Conservation (phyloP, 2,113 vertebrate genomes). For the Rissa tridactyla region DNA sequence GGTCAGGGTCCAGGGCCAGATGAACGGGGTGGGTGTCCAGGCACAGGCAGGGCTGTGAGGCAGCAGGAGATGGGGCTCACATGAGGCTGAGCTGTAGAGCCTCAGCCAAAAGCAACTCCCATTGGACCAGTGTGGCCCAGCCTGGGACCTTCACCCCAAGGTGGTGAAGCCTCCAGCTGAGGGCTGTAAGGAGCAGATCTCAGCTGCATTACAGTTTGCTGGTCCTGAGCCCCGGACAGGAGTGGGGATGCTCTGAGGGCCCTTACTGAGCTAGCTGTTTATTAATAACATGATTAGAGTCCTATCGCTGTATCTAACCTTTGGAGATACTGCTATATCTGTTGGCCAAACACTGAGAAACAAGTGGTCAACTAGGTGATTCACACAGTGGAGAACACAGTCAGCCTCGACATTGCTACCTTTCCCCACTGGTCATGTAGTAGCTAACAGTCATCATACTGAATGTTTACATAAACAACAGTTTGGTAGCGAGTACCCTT, state of each 20-base stretch:
- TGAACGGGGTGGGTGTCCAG: rapidly evolving
- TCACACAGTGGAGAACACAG: background rate
- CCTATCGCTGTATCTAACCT: background rate
- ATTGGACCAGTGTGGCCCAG: rapidly evolving
- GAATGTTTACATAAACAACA: background rate
- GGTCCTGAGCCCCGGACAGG: background rate
- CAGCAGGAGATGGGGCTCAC: background rate
- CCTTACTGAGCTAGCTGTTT: background rate
- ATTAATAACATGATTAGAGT: background rate
- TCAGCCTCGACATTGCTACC: background rate
- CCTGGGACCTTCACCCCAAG: background rate
- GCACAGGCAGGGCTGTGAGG: background rate
- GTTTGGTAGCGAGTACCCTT: background rate
- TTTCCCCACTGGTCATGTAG: rapidly evolving
- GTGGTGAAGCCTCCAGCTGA: background rate
- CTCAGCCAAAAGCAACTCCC: rapidly evolving
- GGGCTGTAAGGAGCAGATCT: background rate
- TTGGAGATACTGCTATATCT: background rate
- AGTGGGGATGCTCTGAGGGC: background rate
- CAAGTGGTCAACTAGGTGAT: background rate
- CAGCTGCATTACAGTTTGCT: background rate
- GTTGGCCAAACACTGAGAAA: background rate
- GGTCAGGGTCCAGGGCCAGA: background rate
- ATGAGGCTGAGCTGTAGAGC: too few relatives aligned
- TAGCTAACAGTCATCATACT: background rate